Evolutionary conservation across 2,888 invertebrate species (phyloP).

Genomic region (Polia nebulosa): DNA sequence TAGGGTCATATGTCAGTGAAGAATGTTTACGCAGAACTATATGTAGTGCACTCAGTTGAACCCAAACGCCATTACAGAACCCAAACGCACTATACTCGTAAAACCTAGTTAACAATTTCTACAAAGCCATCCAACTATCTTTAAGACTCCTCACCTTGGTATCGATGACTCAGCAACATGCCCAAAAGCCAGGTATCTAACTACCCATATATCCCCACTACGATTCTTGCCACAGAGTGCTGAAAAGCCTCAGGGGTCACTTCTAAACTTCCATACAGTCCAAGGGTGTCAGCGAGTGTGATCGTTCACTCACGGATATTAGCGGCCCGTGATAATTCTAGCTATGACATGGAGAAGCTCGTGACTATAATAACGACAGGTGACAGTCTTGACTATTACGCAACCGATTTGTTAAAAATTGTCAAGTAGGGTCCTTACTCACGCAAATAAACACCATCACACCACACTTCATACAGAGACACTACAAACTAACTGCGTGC

Average conservation of each 20-base stretch:
- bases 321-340: not conserved
- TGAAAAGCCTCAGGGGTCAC: not conserved
- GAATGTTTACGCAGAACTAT: not conserved
- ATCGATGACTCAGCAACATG: constrained; percentile 37
- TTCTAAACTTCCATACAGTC: not conserved
- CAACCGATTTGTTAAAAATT: too few species aligned
- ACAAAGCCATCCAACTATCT: not conserved
- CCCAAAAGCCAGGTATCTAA: constrained; percentile 3
- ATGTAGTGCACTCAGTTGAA: too few species aligned
- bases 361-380: too few species aligned
- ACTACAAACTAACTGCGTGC: too few species aligned
- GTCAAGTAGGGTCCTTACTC: too few species aligned
- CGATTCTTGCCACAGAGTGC: constrained; percentile 30
- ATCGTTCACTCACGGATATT: not conserved
- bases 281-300: not conserved
- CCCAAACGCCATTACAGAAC: not conserved
- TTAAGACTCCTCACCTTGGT: not conserved
- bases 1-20: too few species aligned
- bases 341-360: not conserved
- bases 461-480: too few species aligned
- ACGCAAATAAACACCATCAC: too few species aligned
- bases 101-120: not conserved
- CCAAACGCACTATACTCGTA: not conserved
- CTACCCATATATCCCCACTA: constrained; percentile 22
- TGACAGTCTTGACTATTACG: too few species aligned